Conservation (phyloP, 2,797 vertebrate genomes). For the Crenuchus spilurus region DNA sequence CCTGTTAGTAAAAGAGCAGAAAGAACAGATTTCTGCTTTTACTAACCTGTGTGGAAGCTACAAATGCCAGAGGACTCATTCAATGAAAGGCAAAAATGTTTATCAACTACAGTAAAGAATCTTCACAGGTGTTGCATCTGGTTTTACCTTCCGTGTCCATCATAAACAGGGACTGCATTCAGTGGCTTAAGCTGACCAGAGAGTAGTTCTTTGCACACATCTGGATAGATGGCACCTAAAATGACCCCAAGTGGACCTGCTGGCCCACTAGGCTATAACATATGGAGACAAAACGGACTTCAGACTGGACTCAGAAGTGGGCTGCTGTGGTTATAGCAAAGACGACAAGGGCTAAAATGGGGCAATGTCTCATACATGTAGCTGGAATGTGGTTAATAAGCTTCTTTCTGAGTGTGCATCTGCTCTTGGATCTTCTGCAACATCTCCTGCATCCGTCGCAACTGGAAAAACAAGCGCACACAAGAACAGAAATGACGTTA, state of each 20-base stretch:
- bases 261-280: too few species aligned
- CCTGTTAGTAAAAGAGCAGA: too few species aligned
- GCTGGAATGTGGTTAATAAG: constrained; percentile 66
- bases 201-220: neutral
- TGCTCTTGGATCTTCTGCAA: constrained; percentile 82
- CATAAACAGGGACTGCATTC: neutral
- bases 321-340: constrained; percentile 2
- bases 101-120: too few species aligned
- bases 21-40: too few species aligned
- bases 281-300: neutral
- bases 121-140: too few species aligned
- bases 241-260: constrained; percentile 20
- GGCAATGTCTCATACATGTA: neutral
- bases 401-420: constrained; percentile 79
- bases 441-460: constrained; percentile 84
- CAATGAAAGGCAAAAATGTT: too few species aligned
- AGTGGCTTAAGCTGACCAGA: neutral
- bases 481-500: neutral
- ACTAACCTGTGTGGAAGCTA: too few species aligned
- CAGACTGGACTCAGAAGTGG: neutral
- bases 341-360: neutral
- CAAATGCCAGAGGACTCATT: too few species aligned
- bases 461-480: constrained; percentile 57
- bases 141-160: too few species aligned
- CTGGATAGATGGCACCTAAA: constrained; percentile 2